These are phyloP conservation scores for Spodoptera litura DNA, from an alignment of 1,140 invertebrate genomes.

Conservation along the genomic window DNA sequence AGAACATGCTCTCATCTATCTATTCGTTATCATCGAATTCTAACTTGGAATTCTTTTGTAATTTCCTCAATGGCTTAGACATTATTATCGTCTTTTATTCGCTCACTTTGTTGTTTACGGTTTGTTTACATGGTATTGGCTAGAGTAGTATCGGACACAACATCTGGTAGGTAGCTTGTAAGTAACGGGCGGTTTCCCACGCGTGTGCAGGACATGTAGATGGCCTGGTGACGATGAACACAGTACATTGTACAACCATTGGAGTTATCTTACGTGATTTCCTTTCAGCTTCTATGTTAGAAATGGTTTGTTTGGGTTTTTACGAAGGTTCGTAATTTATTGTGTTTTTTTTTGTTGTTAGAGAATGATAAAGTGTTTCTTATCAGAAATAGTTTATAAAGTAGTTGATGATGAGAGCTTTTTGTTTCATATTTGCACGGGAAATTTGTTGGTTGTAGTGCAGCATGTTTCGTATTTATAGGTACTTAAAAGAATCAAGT, in stretches of 20 bases:
- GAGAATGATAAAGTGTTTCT: not conserved
- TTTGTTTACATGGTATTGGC: conserved; percentile 28
- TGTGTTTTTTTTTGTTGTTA: no score
- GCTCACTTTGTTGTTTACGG: not conserved
- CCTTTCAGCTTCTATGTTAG: conserved; percentile 6
- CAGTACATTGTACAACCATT: conserved; percentile 10
- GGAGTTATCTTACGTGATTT: conserved; percentile 41
- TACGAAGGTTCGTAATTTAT: no score
- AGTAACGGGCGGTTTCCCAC: conserved; percentile 61
- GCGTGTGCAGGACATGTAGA: conserved; percentile 63
- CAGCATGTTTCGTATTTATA: not conserved
- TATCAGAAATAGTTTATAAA: not conserved
- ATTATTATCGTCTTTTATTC: not conserved
- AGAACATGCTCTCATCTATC: no score
- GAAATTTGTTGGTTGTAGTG: not conserved
- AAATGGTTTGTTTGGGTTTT: not conserved
- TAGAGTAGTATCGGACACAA: conserved; percentile 26
- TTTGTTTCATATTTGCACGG: no score
- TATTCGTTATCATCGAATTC: not conserved
- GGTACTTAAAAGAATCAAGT: no score
- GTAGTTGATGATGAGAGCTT: no score
- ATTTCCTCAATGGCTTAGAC: no score
- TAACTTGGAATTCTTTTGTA: no score
- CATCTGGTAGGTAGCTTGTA: conserved; percentile 29
- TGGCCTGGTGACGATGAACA: conserved; percentile 56